phyloP scores from a whole-genome alignment of 2,797 vertebrate species.

The Siniperca obscura region DNA sequence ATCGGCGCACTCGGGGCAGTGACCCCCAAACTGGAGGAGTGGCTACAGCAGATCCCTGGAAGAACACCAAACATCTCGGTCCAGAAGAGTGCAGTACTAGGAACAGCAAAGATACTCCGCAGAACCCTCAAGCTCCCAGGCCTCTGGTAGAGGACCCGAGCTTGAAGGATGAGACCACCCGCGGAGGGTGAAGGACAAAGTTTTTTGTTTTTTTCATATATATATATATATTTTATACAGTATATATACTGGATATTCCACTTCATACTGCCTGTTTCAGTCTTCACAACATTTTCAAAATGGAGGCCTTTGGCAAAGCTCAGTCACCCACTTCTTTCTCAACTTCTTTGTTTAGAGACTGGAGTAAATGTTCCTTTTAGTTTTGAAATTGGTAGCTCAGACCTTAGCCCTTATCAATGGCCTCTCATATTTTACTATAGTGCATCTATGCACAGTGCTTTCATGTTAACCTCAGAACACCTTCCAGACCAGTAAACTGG shows the following conservation, averaged over 20 bases:
- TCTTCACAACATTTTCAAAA: constrained; percentile 7
- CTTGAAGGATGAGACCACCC: too few relatives aligned
- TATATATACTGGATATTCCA: not conserved
- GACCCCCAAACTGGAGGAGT: too few relatives aligned
- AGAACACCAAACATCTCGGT: too few relatives aligned
- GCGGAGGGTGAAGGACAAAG: too few relatives aligned
- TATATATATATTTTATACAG: not conserved
- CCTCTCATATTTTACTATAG: constrained; percentile 56
- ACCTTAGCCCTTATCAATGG: constrained; percentile 44
- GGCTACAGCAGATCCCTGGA: too few relatives aligned
- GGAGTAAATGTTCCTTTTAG: constrained; percentile 47
- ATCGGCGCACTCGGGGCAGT: too few relatives aligned
- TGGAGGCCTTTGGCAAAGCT: constrained; percentile 17
- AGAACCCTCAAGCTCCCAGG: too few relatives aligned
- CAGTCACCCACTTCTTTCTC: constrained; percentile 18
- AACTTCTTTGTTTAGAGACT: constrained; percentile 28
- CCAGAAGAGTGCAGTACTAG: too few relatives aligned
- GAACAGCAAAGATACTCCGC: too few relatives aligned
- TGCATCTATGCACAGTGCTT: constrained; percentile 12
- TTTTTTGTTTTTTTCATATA: too few relatives aligned
- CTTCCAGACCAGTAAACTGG: constrained; percentile 56
- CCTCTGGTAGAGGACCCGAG: too few relatives aligned
- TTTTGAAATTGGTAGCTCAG: constrained; percentile 52
- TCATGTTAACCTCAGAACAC: constrained; percentile 58
- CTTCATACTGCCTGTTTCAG: not conserved